Evolutionary conservation across 2,888 invertebrate genomes (phyloP), one percentile per base, ranked within the genome.

Genomic region (Mactromeris polynyma): DNA sequence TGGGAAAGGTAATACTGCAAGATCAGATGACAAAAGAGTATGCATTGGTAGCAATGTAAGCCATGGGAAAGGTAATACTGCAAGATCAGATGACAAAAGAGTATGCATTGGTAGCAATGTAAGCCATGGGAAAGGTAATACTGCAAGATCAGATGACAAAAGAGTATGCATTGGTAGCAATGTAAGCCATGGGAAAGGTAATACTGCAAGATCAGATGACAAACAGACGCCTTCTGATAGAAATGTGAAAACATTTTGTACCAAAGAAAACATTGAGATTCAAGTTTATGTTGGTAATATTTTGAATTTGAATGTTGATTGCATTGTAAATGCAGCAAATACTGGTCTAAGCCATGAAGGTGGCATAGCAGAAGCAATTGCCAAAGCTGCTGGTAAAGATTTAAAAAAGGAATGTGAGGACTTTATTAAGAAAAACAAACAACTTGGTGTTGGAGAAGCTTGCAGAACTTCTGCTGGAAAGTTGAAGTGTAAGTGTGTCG

Each of bases 261-360:
- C 85, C 78, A 80, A 58, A 42, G 85, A 85, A 79, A 40, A 79
- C 14, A 80, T 85, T 2, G 14, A 33, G 11, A 79, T 85, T 19
- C 36, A 38, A 38, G 85, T 85, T 58, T 85, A 85, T 40, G 36
- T 7, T 6, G 51, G 78, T 38, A 42, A 85, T 40, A 79, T 85
- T 38, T 33, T 85, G 51, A 17, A n/a, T 17, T 26, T 90, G 0
- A 40, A 84, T 42, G 90, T 92, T 31, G 90, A 92, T 42, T 82
- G 87, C 33, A 92, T 92, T 58, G 90, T 92, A 21, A 90, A 92
- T 86, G 90, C 91, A 3, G 91, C 91, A 1, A 87, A 92, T 83
- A 82, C 36, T 1, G 51, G 80, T 33, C 82, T 92, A 19, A 33
- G 26, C 11, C 89, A 92, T 81, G 84, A 81, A 31, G 89, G 90